Evolutionary conservation across 2,113 vertebrate species (phyloP).

Genomic region (Pterocles gutturalis): DNA sequence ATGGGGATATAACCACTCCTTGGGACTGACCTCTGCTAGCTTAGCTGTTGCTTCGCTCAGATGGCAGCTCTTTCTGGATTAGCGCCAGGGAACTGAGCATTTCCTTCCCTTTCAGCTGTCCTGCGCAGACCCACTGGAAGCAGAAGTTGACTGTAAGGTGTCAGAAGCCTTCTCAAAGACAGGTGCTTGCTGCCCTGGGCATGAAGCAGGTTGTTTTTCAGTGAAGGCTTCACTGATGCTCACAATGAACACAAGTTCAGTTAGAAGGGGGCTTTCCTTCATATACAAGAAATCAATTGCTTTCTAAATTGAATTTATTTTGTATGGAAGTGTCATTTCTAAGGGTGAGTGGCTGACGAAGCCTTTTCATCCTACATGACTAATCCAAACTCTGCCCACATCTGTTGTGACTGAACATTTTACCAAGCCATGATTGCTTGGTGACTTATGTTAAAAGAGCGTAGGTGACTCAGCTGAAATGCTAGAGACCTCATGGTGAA

Average conservation of each 20-base stretch:
- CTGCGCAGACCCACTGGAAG: not conserved
- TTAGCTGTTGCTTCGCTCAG: not conserved
- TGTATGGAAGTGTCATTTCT: slow-evolving; percentile 26
- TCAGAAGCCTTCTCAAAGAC: not conserved
- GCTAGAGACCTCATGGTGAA: not conserved
- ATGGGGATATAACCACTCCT: not conserved
- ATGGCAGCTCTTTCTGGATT: not conserved
- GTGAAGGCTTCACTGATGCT: not conserved
- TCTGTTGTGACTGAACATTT: slow-evolving; percentile 41
- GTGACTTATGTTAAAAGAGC: not conserved
- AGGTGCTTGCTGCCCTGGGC: not conserved
- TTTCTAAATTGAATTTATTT: not conserved
- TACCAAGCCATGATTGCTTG: not conserved
- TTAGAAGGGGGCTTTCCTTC: not conserved
- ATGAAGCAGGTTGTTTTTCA: not conserved
- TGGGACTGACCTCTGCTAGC: not conserved
- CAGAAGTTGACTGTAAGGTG: not conserved
- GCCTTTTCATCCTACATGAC: slow-evolving; percentile 17
- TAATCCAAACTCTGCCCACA: slow-evolving; percentile 46
- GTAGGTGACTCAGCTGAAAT: not conserved
- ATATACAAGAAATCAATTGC: not conserved
- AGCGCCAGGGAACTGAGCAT: not conserved
- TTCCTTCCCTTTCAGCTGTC: not conserved
- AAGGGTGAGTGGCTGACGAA: slow-evolving; percentile 6
- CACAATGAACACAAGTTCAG: not conserved